These are phyloP conservation scores for Zapornia atra DNA, from an alignment of 2,113 vertebrate species.

Conservation along the genomic window DNA sequence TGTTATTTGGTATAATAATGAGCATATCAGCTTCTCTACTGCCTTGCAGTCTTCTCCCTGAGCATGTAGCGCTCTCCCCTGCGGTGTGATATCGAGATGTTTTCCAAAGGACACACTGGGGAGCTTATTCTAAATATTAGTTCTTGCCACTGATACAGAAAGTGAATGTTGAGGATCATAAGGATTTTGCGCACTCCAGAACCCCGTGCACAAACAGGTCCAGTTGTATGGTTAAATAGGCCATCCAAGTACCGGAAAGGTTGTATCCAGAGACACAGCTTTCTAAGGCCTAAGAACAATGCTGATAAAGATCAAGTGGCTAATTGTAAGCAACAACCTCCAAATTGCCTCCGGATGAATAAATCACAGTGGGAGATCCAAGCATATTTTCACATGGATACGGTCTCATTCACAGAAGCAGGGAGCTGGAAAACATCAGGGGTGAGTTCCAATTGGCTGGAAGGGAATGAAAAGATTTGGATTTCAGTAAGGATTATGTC, in stretches of 20 bases:
- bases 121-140: background rate
- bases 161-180: background rate
- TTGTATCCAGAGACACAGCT: constrained; percentile 64
- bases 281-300: constrained; percentile 71
- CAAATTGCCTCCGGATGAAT: constrained; percentile 77
- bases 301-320: constrained; percentile 80
- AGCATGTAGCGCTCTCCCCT: background rate
- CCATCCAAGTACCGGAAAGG: constrained; percentile 69
- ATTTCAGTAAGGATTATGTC: constrained; percentile 54
- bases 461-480: constrained; percentile 72
- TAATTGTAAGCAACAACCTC: constrained; percentile 75
- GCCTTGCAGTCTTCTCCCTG: background rate
- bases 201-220: constrained; percentile 30
- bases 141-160: background rate
- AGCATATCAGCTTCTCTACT: background rate
- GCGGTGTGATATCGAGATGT: background rate
- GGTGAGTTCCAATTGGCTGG: constrained; percentile 64
- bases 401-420: constrained; percentile 71
- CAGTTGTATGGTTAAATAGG: constrained; percentile 69
- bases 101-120: background rate
- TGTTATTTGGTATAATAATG: background rate
- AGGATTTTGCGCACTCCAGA: constrained; percentile 4
- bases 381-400: constrained; percentile 73
- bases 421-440: constrained; percentile 63
- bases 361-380: constrained; percentile 75